phyloP scores from a whole-genome alignment of 1,140 invertebrate genomes.

The Pararge aegeria region DNA sequence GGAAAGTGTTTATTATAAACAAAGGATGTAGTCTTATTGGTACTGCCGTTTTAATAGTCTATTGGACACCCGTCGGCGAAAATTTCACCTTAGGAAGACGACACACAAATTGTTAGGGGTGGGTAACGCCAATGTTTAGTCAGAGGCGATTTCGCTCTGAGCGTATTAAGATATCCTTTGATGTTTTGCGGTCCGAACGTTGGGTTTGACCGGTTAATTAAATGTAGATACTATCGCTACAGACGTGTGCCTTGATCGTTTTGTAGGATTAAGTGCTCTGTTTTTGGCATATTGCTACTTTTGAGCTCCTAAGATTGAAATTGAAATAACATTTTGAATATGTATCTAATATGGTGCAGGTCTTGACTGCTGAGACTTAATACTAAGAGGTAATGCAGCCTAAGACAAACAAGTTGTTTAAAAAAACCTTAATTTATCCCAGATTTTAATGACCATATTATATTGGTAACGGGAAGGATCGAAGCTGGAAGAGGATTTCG shows the following conservation, averaged over 20 bases:
- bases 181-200: slow-evolving; percentile 70
- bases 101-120: slow-evolving; percentile 62
- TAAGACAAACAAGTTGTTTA: too few species aligned
- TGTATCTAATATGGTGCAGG: not conserved
- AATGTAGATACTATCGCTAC: slow-evolving; percentile 60
- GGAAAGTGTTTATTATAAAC: slow-evolving; percentile 78
- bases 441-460: too few species aligned
- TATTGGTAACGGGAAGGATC: too few species aligned
- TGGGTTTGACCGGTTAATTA: slow-evolving; percentile 73
- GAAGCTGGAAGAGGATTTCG: too few species aligned
- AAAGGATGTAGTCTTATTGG: slow-evolving; percentile 77
- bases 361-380: too few species aligned
- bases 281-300: slow-evolving; percentile 35
- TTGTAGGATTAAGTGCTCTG: slow-evolving; percentile 46
- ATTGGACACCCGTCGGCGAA: slow-evolving; percentile 68
- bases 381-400: too few species aligned
- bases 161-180: slow-evolving; percentile 75
- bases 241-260: slow-evolving; percentile 62
- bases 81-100: slow-evolving; percentile 70
- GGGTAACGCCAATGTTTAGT: slow-evolving; percentile 57
- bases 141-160: slow-evolving; percentile 68
- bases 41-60: slow-evolving; percentile 76
- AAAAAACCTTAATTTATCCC: too few species aligned
- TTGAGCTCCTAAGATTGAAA: slow-evolving; percentile 17
- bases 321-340: not conserved